Conservation (phyloP, 92 coral and sea anemone genomes). For the Phymanthus crucifer region DNA sequence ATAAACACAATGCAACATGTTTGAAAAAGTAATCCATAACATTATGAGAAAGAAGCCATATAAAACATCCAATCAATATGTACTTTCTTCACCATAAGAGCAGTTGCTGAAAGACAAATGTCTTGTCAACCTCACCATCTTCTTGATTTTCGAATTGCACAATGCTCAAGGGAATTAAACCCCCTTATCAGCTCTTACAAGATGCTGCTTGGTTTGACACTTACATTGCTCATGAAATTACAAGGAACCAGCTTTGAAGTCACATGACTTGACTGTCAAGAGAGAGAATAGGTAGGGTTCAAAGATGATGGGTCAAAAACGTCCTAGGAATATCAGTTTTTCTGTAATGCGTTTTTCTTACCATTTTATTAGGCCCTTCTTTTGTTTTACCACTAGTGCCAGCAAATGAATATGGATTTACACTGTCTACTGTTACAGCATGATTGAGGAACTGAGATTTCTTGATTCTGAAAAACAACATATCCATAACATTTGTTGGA, state of each 20-base stretch:
- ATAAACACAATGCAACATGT: conserved; percentile 1
- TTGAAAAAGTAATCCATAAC: background rate
- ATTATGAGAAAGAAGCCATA: too few relatives aligned
- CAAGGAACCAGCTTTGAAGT: conserved; percentile 80
- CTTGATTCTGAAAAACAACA: conserved; percentile 55
- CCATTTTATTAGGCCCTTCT: conserved; percentile 53
- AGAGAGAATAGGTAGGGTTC: too few relatives aligned
- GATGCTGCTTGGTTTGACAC: conserved; percentile 16
- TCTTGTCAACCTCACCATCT: too few relatives aligned
- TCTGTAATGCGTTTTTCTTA: conserved; percentile 7
- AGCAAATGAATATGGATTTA: conserved; percentile 35
- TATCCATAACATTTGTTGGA: background rate
- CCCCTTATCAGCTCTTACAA: background rate
- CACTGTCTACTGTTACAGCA: conserved; percentile 48
- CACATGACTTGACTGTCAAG: conserved; percentile 46
- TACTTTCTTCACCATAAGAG: too few relatives aligned
- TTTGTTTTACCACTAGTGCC: conserved; percentile 35
- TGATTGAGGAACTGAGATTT: conserved; percentile 65
- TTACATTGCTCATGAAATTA: conserved; percentile 86
- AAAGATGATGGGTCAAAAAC: background rate
- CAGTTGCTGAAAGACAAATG: too few relatives aligned
- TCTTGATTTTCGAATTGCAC: too few relatives aligned
- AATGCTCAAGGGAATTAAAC: too few relatives aligned
- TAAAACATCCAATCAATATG: too few relatives aligned
- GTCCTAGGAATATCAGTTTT: too few relatives aligned